phyloP scores from a whole-genome alignment of 2,888 invertebrate species.

The Myopa tessellatipennis region DNA sequence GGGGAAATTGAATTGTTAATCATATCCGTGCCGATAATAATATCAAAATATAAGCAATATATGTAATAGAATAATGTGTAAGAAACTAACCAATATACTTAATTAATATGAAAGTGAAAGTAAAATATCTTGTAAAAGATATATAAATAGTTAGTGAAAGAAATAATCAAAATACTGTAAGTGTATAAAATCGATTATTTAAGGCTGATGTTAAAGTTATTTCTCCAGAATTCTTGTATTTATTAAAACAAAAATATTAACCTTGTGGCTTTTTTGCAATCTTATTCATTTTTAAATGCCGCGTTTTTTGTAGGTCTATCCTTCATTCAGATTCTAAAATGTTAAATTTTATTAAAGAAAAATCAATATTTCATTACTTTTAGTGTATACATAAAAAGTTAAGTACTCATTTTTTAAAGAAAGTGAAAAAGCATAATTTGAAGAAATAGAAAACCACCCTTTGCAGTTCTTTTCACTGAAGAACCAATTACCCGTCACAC shows the following conservation, averaged over 20 bases:
- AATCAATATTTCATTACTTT: constrained; percentile 6
- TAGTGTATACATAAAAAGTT: constrained; percentile 2
- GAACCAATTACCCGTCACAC: neutral
- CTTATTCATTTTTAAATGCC: neutral
- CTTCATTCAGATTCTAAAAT: neutral
- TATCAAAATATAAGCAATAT: neutral
- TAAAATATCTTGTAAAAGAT: neutral
- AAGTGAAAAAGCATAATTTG: neutral
- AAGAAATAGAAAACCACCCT: constrained; percentile 5
- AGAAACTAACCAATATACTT: neutral
- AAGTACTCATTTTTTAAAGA: neutral
- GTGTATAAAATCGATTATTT: constrained; percentile 14
- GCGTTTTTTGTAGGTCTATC: neutral
- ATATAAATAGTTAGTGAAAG: neutral
- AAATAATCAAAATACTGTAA: neutral
- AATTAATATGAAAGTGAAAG: neutral
- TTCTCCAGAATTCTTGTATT: neutral
- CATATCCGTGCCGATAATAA: neutral
- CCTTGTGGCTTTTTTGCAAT: constrained; percentile 8
- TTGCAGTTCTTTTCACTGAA: neutral
- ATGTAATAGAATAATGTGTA: neutral
- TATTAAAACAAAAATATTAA: neutral
- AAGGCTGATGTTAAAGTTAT: neutral
- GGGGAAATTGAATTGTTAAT: neutral
- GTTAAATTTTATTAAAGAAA: neutral